phyloP scores from a whole-genome alignment of 2,113 vertebrate genomes.

The Sinosuthora webbiana region DNA sequence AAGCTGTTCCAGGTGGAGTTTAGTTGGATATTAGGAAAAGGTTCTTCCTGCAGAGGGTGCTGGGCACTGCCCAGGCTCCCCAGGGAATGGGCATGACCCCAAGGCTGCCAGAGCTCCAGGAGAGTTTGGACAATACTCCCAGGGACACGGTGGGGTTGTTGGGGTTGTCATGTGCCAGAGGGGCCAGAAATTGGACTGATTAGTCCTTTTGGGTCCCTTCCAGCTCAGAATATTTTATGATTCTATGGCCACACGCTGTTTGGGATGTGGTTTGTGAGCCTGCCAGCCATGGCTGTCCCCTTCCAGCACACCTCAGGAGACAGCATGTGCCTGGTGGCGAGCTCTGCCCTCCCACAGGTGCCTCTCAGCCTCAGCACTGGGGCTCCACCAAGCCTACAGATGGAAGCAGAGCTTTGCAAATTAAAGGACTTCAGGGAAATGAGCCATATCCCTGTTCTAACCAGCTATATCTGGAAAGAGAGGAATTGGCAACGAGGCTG shows the following conservation, averaged over 20 bases:
- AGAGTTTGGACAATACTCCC: fast-evolving
- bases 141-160: neutral
- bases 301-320: neutral
- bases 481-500: neutral
- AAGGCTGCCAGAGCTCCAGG: neutral
- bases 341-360: neutral
- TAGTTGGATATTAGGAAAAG: neutral
- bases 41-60: neutral
- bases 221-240: neutral
- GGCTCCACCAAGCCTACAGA: neutral
- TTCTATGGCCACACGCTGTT: fast-evolving
- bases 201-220: neutral
- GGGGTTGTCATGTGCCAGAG: neutral
- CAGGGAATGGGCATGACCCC: fast-evolving
- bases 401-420: conserved; percentile 31
- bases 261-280: neutral
- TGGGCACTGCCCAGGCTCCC: neutral
- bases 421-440: neutral
- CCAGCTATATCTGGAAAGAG: neutral
- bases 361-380: neutral
- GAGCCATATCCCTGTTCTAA: neutral
- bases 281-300: neutral
- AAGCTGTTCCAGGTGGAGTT: neutral
- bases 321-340: neutral
- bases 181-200: neutral